Conservation (phyloP, 1,140 invertebrate genomes). For the Cotesia typhae region DNA sequence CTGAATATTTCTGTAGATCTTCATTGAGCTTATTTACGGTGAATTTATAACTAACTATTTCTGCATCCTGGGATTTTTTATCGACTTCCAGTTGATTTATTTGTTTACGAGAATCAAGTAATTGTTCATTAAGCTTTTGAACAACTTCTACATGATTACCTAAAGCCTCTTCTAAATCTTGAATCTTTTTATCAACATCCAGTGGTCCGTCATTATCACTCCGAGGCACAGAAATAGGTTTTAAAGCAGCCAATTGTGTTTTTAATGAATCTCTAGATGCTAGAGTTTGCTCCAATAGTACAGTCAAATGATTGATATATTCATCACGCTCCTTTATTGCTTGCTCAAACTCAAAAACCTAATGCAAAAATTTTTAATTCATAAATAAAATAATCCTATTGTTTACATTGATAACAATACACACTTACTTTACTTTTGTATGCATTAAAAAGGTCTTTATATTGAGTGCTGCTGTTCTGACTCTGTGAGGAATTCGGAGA, state of each 20-base stretch:
- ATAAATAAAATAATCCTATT: neutral
- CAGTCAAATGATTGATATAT: conserved; percentile 58
- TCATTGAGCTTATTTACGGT: conserved; percentile 54
- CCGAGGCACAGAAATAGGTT: neutral
- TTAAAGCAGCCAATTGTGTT: conserved; percentile 43
- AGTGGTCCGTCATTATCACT: neutral
- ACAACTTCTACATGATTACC: conserved; percentile 44
- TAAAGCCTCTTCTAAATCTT: conserved; percentile 42
- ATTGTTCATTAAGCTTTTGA: conserved; percentile 44
- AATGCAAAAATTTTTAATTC: conserved; percentile 28
- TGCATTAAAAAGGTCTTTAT: conserved; percentile 51
- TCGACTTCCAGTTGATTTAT: conserved; percentile 50
- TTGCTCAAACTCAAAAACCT: conserved; percentile 58
- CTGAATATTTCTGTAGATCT: conserved; percentile 54
- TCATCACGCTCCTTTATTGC: conserved; percentile 57
- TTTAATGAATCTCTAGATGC: conserved; percentile 52
- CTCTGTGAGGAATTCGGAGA: conserved; percentile 62
- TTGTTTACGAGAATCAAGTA: conserved; percentile 46
- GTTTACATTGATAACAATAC: conserved; percentile 5
- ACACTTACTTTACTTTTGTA: conserved; percentile 56
- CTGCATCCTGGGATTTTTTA: conserved; percentile 48
- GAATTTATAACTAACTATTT: conserved; percentile 52
- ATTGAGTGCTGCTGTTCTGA: conserved; percentile 55
- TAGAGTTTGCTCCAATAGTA: conserved; percentile 56
- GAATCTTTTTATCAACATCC: conserved; percentile 20